These are phyloP conservation scores for Sweltsa coloradensis DNA, from an alignment of 1,140 invertebrate genomes.

Conservation along the genomic window DNA sequence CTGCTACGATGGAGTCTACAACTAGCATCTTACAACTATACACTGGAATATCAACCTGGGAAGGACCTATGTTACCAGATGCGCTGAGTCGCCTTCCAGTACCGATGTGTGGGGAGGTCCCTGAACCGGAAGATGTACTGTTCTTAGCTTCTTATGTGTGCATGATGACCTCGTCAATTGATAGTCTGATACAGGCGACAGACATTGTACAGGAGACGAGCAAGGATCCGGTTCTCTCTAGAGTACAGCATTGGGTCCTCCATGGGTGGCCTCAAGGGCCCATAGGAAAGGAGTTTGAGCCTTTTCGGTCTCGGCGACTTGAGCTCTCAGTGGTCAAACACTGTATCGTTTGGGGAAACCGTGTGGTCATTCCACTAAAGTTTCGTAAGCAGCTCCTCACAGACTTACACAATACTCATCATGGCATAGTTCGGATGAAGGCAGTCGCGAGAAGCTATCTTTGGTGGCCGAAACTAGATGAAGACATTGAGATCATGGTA, in stretches of 20 bases:
- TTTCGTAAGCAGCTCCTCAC: constrained; percentile 19
- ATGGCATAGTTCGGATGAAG: constrained; percentile 29
- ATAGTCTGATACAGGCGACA: background rate
- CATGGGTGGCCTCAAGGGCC: background rate
- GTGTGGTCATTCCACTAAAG: constrained; percentile 22
- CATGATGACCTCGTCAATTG: too few species aligned
- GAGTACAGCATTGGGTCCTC: background rate
- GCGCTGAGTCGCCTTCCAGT: background rate
- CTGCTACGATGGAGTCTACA: too few species aligned
- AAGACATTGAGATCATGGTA: constrained; percentile 23
- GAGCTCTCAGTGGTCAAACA: background rate
- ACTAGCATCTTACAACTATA: too few species aligned
- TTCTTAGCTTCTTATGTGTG: background rate
- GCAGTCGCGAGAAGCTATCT: constrained; percentile 23
- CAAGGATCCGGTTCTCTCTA: background rate
- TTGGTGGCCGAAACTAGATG: constrained; percentile 28
- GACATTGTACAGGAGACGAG: background rate
- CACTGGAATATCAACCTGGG: background rate
- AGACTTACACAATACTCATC: constrained; percentile 24
- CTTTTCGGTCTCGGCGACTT: background rate
- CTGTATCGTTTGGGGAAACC: constrained; percentile 22
- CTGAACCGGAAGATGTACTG: background rate
- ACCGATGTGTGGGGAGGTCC: background rate
- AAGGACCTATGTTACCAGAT: background rate
- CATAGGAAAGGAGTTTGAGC: background rate